Conservation (phyloP, 2,113 vertebrate genomes). For the Ictalurus punctatus region DNA sequence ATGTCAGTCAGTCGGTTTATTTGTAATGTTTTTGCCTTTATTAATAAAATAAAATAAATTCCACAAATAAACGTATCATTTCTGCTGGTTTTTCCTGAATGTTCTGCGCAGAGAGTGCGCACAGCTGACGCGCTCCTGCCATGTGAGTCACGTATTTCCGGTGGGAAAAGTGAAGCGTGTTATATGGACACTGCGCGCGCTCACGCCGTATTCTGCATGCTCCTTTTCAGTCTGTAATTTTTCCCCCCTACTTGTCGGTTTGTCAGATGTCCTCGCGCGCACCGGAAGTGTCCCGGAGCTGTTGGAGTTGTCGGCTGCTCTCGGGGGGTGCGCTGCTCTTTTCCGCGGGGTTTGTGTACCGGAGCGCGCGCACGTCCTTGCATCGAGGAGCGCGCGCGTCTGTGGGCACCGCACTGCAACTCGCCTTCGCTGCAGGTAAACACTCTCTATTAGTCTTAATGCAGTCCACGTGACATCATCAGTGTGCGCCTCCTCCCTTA, state of each 20-base stretch:
- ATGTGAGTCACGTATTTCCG: background rate
- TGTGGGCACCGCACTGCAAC: background rate
- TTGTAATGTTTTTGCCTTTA: background rate
- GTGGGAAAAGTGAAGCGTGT: background rate
- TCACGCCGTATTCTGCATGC: background rate
- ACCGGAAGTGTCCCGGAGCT: conserved; percentile 13
- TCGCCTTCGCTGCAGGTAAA: background rate
- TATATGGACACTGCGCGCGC: background rate
- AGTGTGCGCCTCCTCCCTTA: background rate
- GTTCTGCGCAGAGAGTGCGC: background rate
- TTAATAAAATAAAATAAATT: background rate
- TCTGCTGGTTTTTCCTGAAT: background rate
- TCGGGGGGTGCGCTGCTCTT: background rate
- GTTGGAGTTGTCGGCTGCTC: background rate
- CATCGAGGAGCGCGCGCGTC: background rate
- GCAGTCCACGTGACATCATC: background rate
- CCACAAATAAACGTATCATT: background rate
- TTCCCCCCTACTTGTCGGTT: no score
- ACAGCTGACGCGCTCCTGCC: background rate
- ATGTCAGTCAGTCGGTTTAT: background rate
- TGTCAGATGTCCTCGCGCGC: background rate
- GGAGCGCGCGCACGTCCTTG: background rate
- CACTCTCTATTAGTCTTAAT: background rate
- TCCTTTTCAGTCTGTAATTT: background rate
- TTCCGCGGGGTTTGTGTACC: conserved; percentile 10